phyloP scores from a whole-genome alignment of 2,888 invertebrate genomes.

The Cheiracanthium punctorium region DNA sequence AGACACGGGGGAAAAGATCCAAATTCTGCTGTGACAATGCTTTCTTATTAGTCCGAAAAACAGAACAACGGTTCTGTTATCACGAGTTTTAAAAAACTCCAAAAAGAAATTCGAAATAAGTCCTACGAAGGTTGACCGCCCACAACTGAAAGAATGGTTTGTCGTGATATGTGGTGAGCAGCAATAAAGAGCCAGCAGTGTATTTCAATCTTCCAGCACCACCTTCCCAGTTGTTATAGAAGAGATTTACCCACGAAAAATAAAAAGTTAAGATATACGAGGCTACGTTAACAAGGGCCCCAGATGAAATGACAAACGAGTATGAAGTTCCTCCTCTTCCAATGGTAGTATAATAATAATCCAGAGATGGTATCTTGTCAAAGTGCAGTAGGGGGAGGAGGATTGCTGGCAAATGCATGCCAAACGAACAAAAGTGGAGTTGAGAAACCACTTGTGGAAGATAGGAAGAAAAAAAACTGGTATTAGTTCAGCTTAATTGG shows the following conservation, averaged over 20 bases:
- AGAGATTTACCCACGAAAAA: conserved; percentile 44
- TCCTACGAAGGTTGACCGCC: conserved; percentile 14
- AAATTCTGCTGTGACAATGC: too few relatives aligned
- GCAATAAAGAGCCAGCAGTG: conserved; percentile 19
- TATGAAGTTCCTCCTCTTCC: background rate
- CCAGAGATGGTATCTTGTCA: conserved; percentile 39
- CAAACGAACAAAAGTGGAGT: conserved; percentile 23
- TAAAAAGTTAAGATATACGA: conserved; percentile 41
- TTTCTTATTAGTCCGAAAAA: too few relatives aligned
- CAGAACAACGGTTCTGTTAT: too few relatives aligned
- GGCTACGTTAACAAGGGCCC: conserved; percentile 52
- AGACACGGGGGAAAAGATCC: too few relatives aligned
- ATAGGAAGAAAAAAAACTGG: conserved; percentile 18
- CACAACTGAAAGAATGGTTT: conserved; percentile 31
- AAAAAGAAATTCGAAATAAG: background rate
- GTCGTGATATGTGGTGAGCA: conserved; percentile 16
- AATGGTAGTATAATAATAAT: conserved; percentile 56
- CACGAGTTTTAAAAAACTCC: too few relatives aligned
- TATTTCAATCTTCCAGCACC: conserved; percentile 42
- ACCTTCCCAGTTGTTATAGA: conserved; percentile 22
- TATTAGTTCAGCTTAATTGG: conserved; percentile 44
- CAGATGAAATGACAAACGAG: conserved; percentile 61
- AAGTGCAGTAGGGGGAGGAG: conserved; percentile 2
- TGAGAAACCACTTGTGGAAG: conserved; percentile 5
- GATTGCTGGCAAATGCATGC: background rate